Base-by-base conservation (phyloP, 2,797 vertebrate genomes). In the Poeciliopsis turneri region DNA sequence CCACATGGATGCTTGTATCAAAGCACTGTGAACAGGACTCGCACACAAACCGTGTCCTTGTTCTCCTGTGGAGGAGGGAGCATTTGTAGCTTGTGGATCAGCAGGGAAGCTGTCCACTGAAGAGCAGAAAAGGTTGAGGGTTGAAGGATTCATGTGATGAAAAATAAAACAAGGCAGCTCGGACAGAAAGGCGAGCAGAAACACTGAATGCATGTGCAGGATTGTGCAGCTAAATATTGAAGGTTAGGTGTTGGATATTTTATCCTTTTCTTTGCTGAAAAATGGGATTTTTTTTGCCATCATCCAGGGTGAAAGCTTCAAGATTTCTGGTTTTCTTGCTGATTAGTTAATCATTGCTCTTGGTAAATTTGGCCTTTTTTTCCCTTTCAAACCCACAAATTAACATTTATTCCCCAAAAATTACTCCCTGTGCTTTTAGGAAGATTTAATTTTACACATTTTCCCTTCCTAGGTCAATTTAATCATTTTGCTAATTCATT, bases 61-160 rank as follows among this genome's bases (percentile, higher is more conserved):
- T 78, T 78, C 55, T 76, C 51, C 28, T 47, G 72, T 46, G 82
- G 81, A 86, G 86, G 77, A 82, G 80, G 69, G 77, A 79, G 10
- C 49, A 47, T 53, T 30, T 61, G 46, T 49, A 72, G 78, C 81
- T 68, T 77, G 74, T 79, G 28, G 10, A 81, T 78, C 72, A 51
- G 81, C 18, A 70, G 81, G 73, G 79, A 78, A 86, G 84, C 74
- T 16, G 76, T 84, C 78, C 78, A 51, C 70, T 75, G 74, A 83
- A 77, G 79, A 86, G 46, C 81, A 39, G 30, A 11, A 11, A 1
- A 75, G 68, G 83, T 81, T 82, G 71, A 78, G 33, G 66, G 75
- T 82, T 28, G 78, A 82, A 77, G 51, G 72, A 39, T 82, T 81
- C 39, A 5, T 78, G 45, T 72, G 78, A 39, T 82, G 57, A 87